A percentile compares a stretch with the other conserved stretches of the same genome.
Conservation (phyloP, 2,113 vertebrate genomes). For the Alces alces region DNA sequence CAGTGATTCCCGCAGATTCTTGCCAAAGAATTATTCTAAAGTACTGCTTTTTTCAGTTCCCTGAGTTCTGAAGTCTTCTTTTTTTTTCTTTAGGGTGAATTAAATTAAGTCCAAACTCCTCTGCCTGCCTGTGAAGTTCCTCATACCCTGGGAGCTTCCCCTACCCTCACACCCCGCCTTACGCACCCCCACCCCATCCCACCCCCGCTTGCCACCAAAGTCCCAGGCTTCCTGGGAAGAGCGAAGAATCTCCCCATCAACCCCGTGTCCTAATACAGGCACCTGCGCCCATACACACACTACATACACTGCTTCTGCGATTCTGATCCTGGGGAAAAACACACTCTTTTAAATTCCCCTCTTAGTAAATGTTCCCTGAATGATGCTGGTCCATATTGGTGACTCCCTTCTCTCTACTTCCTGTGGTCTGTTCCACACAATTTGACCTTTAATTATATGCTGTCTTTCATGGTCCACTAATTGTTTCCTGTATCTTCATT, state of each 20-base stretch:
- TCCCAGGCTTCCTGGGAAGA: not conserved
- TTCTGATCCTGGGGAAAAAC: not conserved
- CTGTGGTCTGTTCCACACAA: constrained; percentile 32
- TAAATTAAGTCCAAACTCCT: constrained; percentile 25
- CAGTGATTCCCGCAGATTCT: not conserved
- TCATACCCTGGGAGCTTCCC: not conserved
- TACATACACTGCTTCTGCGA: not conserved
- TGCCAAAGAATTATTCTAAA: constrained; percentile 30
- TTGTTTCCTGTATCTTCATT: constrained; percentile 41
- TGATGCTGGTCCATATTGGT: not conserved
- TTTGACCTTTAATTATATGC: constrained; percentile 36
- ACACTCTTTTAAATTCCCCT: not conserved
- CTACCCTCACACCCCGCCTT: not conserved
- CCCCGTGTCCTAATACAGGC: not conserved
- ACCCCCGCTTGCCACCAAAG: not conserved
- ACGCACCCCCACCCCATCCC: not conserved
- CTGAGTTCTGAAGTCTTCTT: not conserved
- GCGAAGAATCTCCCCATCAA: accelerated
- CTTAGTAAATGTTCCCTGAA: not conserved
- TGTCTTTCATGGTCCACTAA: constrained; percentile 1
- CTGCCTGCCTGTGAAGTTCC: not conserved
- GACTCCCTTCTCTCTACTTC: not conserved
- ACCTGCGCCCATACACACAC: not conserved
- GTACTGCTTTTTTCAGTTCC: not conserved
- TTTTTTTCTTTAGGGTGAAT: not conserved